Evolutionary conservation across 2,797 vertebrate genomes (phyloP), one percentile per base, ranked within the genome.

Genomic region (Allobates femoralis): DNA sequence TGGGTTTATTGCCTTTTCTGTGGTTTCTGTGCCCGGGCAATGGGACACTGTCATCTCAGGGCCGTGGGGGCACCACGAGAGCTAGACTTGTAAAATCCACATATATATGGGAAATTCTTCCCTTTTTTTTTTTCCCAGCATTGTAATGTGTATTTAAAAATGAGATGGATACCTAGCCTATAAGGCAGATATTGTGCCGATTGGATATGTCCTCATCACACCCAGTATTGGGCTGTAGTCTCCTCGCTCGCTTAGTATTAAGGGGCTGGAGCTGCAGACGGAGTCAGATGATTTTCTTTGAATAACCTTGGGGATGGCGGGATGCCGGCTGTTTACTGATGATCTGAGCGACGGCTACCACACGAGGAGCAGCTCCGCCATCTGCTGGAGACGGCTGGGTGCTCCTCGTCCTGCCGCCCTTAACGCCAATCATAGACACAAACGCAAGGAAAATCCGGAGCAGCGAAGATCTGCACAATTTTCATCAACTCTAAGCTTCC

Each of bases 241-340:
- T 10, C 73, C 50, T 19, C 18, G 6, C 41, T 46, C 6, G 37
- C 37, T 41, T 41, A 30, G 10, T 53, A 28, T 11, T 30, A 55
- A 18, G 6, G 2, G 28, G 3, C 53, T 58, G 14, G 3, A 23
- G 76, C 26, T 11, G 46, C 50, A 76, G 74, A 53, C 26, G 7
- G 21, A 41, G 71, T 5, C 21, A 15, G 23, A 41, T 41, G 15
- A 60, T 51, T 53, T 28, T 81, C 50, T 66, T 71, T 55, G 64
- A 81, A 81, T 81, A 81, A 81, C 80, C 80, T 81, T 81, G 80
- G 64, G 41, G 34, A 32, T 14, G 41, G 62, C 28, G 14, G 41
- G 30, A 55, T 56, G 51, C 51, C 15, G 46, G 30, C 46, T 69
- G 46, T 56, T 67, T 67, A 69, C 46, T 69, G 64, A 81, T 55